Base-by-base conservation (phyloP, 2,797 vertebrate genomes). In the Hypotaenidia okinawae region DNA sequence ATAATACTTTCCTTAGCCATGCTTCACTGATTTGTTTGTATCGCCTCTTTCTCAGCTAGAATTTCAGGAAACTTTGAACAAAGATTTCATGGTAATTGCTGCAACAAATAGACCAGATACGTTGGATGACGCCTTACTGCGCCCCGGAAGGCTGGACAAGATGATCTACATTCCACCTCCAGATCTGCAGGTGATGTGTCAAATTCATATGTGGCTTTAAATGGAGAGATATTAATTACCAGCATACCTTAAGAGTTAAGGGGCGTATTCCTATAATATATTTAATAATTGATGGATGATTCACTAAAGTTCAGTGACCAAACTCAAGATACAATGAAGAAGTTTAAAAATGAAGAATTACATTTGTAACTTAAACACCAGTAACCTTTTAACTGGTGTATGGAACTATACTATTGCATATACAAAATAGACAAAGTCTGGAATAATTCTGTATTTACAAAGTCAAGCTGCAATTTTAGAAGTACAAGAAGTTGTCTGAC, bases 121-220 rank as follows among this genome's bases (percentile, higher is more conserved):
- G 73, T 87, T 99, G 90, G 99, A 99, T 96, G 98, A 98, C 37
- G 99, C 99, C 74, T 98, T 99, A 77, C 92, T 99, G 90, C 98
- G 99, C 33, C 99, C 99, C 6, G 99, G 99, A n/a, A 98, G 99
- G 86, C 94, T 99, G 28, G 99, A 99, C 96, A 98, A 98, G 94
- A 96, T 99, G 59, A 98, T 99, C 76, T 99, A 98, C 37, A 98
- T 99, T 41, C 99, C 99, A 24, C 98, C 99, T 69, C 99, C 99
- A 18, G 99, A 99, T 96, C 95, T 97, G 39, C 97, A 99, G 98
- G 99, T 99, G 96, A 94, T 57, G 52, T 55, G 63, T 39, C 33
- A 68, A 87, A 92, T 80, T 52, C 30, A 19, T 47, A 19, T 0
- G 0, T 90, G 54, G 32, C 37, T 91, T 89, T 84, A 89, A 75